Evolutionary conservation across 1,140 invertebrate species (phyloP).

Genomic region (Drosophila nasuta): DNA sequence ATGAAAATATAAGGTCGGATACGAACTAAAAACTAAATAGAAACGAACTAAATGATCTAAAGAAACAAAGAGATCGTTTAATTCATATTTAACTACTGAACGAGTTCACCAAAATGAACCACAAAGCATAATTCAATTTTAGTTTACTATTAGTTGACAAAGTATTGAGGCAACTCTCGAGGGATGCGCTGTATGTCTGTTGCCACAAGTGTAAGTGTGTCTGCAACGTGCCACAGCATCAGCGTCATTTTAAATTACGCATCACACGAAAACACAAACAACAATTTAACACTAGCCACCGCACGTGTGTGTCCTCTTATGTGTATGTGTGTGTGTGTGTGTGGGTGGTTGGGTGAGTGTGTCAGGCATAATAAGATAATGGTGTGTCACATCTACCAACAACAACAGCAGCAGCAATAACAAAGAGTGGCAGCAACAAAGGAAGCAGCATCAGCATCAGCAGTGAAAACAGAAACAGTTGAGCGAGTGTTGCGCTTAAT

Average conservation of each 20-base stretch:
- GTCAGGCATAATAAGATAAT: conserved; percentile 80
- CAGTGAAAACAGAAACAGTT: conserved; percentile 57
- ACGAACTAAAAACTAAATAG: too few species aligned
- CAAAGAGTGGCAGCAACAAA: conserved; percentile 32
- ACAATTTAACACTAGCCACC: conserved; percentile 72
- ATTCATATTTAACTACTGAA: too few species aligned
- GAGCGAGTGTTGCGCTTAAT: conserved; percentile 77
- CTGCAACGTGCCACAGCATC: conserved; percentile 75
- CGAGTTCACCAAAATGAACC: too few species aligned
- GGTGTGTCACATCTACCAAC: conserved; percentile 64
- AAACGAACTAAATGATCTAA: too few species aligned
- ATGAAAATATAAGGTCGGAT: too few species aligned
- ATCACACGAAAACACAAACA: conserved; percentile 62
- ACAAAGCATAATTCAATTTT: too few species aligned
- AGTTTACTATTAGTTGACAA: neutral
- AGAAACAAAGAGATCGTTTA: too few species aligned
- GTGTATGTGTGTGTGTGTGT: conserved; percentile 6
- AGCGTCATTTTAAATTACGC: conserved; percentile 79
- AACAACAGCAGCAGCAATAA: conserved; percentile 18
- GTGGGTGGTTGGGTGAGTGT: conserved; percentile 39
- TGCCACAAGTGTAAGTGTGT: conserved; percentile 42
- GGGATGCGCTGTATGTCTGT: conserved; percentile 48
- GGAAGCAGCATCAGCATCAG: conserved; percentile 28
- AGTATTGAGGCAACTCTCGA: conserved; percentile 45
- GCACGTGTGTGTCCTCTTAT: conserved; percentile 52